Base-by-base conservation (phyloP, 2,888 invertebrate genomes). In the Drosophila quinaria region DNA sequence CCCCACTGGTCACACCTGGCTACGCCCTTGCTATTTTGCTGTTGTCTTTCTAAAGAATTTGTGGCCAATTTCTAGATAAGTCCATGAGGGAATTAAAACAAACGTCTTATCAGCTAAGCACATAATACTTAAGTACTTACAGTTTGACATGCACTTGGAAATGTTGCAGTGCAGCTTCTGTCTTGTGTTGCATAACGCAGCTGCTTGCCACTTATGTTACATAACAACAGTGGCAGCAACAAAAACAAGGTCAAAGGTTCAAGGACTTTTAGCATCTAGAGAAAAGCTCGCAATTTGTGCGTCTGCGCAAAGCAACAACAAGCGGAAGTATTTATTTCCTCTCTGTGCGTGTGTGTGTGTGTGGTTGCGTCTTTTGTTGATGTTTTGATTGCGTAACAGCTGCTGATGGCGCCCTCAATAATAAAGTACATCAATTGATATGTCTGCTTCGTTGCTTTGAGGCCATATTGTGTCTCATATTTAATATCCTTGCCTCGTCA, bases 181-280 rank as follows among this genome's bases (percentile, higher is more conserved):
- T 13, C 1, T 4, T 22, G 19, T 29, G 47, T 70, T 70, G 70
- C 78, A 74, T 74, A 73, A 65, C 66, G 50, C 60, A 59, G 63
- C 69, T 63, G 65, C 68, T 10, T 15, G 29, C 6, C 10, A 59
- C 71, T 87, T 25, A 25, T 25, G 25, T 25, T 84, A 85, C 51
- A 70, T 87, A 84, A 84, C 72, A 59, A 39, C 46, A 15, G 29
- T 6, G 10, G 17, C 11, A 13, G 39, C 39, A 25, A 54, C 22
- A 59, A 65, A 88, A 87, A 90, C 89, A 90, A 90, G 89, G 89
- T 87, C 89, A 90, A 66, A 78, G 73, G 90, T 89, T 89, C 89
- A 90, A 90, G 89, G 90, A 85, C 89, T 84, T 84, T 64, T 19
- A 22, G 6, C n/a, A 55, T 31, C 22, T 10, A 17, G 51, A 60